Base-by-base conservation (phyloP, 1,140 invertebrate species). In the Drosophila kanapiae region DNA sequence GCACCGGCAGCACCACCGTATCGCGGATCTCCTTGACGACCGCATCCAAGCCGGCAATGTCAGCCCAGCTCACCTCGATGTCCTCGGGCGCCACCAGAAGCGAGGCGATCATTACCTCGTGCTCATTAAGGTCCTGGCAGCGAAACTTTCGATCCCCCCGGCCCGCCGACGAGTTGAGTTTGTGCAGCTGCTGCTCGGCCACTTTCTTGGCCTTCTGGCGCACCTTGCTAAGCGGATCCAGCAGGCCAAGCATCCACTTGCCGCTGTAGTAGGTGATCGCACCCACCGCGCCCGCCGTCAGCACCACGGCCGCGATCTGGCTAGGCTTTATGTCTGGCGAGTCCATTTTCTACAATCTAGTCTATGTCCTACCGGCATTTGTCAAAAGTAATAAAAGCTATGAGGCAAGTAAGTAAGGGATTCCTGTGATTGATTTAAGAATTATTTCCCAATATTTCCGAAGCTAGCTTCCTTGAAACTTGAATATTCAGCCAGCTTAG, bases 61-160 rank as follows among this genome's bases (percentile, higher is more conserved):
- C 96, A 8, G 95, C 93, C 98, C 98, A 99, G 37, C 95, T 94
- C 16, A 98, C 95, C 76, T 94, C 95, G 18, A 99, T 97, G 75
- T 97, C 96, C 64, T 95, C 93, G 1, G 98, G 98, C 87, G 98
- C 96, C 1, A 99, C 96, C 42, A 99, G 94, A 93, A 99, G 97
- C 40, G 96, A 96, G 7, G 98, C 98, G 86, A 99, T 98, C 93
- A 98, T 96, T 94, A 99, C 95, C 94, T 99, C 98, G 93, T 99
- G 97, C 91, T 99, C 98, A 0, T 95, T 96, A 35, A 98, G 93
- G 67, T 96, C 94, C 57, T 94, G 94, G 31, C 94, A 92, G 29
- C 94, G 93, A 14, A 94, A 56, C 5, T 94, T 91, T 11, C 54
- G 64, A 3, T 16, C 23, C 3, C 43, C 58, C 1, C 13, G 48